These are phyloP conservation scores for Halictus quadricinctus DNA, from an alignment of 2,888 invertebrate species.

Conservation along the genomic window DNA sequence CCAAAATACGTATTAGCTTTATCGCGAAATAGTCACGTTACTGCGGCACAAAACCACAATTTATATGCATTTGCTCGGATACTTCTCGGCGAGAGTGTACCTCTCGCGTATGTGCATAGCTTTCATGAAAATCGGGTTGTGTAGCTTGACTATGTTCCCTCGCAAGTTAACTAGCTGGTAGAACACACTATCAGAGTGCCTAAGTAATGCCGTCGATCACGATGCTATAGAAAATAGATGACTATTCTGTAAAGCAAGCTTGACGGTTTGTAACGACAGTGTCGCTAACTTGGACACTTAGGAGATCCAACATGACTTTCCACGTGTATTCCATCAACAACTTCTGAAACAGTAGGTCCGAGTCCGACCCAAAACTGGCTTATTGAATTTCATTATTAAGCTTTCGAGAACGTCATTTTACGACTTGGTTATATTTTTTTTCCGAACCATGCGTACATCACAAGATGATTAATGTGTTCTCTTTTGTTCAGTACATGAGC, in stretches of 20 bases:
- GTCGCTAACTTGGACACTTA: not conserved
- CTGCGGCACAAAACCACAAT: not conserved
- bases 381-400: not conserved
- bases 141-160: not conserved
- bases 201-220: not conserved
- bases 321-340: not conserved
- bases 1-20: no score
- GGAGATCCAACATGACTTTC: not conserved
- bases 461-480: not conserved
- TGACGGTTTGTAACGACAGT: not conserved
- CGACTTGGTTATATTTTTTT: not conserved
- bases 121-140: not conserved
- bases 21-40: not conserved
- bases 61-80: not conserved
- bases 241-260: not conserved
- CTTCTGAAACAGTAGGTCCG: not conserved
- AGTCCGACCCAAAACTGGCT: not conserved
- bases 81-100: not conserved
- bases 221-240: constrained; percentile 1
- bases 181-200: not conserved
- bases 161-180: not conserved
- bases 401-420: not conserved
- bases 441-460: no score
- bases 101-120: not conserved
- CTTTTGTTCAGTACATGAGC: constrained; percentile 81